Conservation (phyloP, 2,888 invertebrate genomes). For the Laothoe populi region DNA sequence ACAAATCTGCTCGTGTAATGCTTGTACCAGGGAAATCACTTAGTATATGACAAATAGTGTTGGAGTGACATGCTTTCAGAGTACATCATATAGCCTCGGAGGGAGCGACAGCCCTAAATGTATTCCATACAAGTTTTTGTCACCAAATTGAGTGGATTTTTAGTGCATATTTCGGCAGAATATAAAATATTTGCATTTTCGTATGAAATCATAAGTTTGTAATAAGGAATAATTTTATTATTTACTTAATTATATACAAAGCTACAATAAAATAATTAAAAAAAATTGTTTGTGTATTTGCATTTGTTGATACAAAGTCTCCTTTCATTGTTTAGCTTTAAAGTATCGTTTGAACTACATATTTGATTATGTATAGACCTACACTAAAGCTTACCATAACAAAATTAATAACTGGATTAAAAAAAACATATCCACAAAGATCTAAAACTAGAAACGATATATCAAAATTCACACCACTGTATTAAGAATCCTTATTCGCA, state of each 20-base stretch:
- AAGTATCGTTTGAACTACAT: too few species aligned
- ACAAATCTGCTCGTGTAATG: conserved; percentile 54
- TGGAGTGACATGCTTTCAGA: conserved; percentile 77
- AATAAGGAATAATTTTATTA: too few species aligned
- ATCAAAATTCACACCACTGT: not conserved
- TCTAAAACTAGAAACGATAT: not conserved
- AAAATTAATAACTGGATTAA: too few species aligned
- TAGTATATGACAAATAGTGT: conserved; percentile 81
- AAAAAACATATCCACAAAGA: not conserved
- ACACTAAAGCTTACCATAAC: not conserved
- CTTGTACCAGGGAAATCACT: conserved; percentile 77
- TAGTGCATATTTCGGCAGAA: conserved; percentile 1
- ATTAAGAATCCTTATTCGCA: not conserved
- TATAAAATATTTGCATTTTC: not conserved
- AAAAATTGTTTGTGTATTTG: too few species aligned
- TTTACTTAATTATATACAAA: too few species aligned
- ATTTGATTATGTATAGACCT: too few species aligned
- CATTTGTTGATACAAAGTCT: too few species aligned
- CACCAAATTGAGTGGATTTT: conserved; percentile 13
- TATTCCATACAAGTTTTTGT: conserved; percentile 21
- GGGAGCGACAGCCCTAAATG: conserved; percentile 22
- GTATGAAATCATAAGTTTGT: too few species aligned
- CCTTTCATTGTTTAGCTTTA: too few species aligned
- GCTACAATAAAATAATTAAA: too few species aligned
- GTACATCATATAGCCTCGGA: conserved; percentile 43